Evolutionary conservation across 2,797 vertebrate species (phyloP).

Genomic region (Darevskia nairensis): DNA sequence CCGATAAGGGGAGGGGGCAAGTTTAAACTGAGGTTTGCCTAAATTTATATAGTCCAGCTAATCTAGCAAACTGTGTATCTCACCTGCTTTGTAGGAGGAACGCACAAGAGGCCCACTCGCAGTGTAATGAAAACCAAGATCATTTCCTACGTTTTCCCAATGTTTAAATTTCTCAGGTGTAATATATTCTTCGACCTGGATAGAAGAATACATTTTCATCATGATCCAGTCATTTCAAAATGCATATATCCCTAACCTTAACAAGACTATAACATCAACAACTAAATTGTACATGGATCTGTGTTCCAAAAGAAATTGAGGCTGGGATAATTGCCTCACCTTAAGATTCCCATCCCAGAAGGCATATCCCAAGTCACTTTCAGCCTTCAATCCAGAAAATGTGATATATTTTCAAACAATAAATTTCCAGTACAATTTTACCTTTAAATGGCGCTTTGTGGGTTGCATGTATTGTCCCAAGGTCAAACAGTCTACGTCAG

Average conservation of each 20-base stretch:
- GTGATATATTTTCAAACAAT: neutral
- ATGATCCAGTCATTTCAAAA: slow-evolving; percentile 30
- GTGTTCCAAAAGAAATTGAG: neutral
- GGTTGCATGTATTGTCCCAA: slow-evolving; percentile 99
- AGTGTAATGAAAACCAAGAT: slow-evolving; percentile 95
- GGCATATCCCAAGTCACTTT: neutral
- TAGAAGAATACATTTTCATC: slow-evolving; percentile 49
- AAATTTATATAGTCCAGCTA: neutral
- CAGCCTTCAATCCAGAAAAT: neutral
- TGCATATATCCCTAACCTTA: neutral
- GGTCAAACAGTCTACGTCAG: slow-evolving; percentile 93
- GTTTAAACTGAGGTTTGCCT: neutral
- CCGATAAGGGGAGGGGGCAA: rapidly evolving
- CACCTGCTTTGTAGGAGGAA: slow-evolving; percentile 99
- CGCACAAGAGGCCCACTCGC: slow-evolving; percentile 96
- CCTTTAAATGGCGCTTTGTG: slow-evolving; percentile 96
- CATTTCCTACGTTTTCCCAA: slow-evolving; percentile 93
- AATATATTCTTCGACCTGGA: slow-evolving; percentile 94
- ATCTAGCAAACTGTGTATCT: slow-evolving; percentile 3
- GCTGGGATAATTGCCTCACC: neutral
- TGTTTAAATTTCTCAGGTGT: slow-evolving; percentile 94
- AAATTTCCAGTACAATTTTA: slow-evolving; percentile 59
- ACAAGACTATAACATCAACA: neutral
- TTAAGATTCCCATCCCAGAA: neutral
- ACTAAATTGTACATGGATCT: neutral